phyloP scores from a whole-genome alignment of 2,888 invertebrate species.

The Polymixis lichenea region DNA sequence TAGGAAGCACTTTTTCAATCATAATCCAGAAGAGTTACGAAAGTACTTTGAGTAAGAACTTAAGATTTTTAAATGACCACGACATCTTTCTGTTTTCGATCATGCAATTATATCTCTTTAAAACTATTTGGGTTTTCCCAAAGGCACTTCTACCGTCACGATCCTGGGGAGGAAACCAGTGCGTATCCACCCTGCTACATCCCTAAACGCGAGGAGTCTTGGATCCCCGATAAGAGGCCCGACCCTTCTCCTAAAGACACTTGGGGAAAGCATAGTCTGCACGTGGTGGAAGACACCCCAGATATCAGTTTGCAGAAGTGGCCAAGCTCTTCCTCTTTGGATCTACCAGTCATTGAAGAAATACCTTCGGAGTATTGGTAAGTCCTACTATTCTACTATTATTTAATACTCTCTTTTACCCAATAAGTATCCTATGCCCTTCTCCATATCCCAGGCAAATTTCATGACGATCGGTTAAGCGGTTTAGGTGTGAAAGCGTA shows the following conservation, averaged over 20 bases:
- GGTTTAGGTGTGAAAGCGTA: too few species aligned
- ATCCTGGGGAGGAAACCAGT: slow-evolving; percentile 85
- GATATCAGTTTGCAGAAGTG: slow-evolving; percentile 72
- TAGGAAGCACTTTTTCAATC: background rate
- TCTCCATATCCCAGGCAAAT: too few species aligned
- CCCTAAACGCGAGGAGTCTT: slow-evolving; percentile 83
- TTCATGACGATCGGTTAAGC: too few species aligned
- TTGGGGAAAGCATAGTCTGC: slow-evolving; percentile 79
- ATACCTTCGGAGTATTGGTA: slow-evolving; percentile 84
- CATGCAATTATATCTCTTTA: background rate
- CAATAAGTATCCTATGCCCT: too few species aligned
- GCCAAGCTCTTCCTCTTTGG: slow-evolving; percentile 76
- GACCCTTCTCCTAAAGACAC: slow-evolving; percentile 83
- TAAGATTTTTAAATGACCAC: slow-evolving; percentile 3
- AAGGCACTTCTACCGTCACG: slow-evolving; percentile 87
- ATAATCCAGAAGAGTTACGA: background rate
- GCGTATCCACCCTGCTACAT: slow-evolving; percentile 83
- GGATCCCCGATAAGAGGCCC: slow-evolving; percentile 82
- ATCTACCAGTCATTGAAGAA: slow-evolving; percentile 77
- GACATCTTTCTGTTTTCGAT: background rate
- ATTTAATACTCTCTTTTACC: too few species aligned
- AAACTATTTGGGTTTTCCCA: background rate
- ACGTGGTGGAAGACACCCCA: slow-evolving; percentile 72
- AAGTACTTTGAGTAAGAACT: background rate
- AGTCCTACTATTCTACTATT: background rate